These are phyloP conservation scores for Pandion haliaetus DNA, from an alignment of 2,113 vertebrate species.

Conservation along the genomic window DNA sequence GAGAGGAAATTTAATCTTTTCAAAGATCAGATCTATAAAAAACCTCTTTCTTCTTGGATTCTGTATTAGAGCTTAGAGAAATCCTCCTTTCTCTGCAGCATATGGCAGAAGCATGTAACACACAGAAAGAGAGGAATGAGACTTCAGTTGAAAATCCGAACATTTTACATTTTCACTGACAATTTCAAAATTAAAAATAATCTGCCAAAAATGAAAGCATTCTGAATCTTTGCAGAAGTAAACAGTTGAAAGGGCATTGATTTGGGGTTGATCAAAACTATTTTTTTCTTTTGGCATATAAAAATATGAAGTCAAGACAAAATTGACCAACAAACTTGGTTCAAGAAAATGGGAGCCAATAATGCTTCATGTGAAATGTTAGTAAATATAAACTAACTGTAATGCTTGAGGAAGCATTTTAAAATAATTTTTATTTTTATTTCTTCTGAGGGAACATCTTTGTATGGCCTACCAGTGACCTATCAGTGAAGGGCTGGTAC, in stretches of 20 bases:
- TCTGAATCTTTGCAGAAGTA: not conserved
- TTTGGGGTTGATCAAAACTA: not conserved
- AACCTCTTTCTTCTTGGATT: constrained; percentile 44
- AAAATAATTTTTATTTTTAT: not conserved
- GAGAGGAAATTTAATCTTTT: constrained; percentile 60
- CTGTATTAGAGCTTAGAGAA: constrained; percentile 50
- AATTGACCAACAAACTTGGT: not conserved
- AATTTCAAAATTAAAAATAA: not conserved
- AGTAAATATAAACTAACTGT: not conserved
- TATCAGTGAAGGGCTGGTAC: not conserved
- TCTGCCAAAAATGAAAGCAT: not conserved
- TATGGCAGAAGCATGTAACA: constrained; percentile 29
- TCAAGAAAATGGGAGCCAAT: not conserved
- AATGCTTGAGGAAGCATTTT: not conserved
- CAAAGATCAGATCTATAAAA: constrained; percentile 61
- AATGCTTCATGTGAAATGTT: not conserved
- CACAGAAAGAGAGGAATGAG: not conserved
- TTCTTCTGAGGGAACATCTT: not conserved
- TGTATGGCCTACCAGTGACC: not conserved
- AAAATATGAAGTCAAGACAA: not conserved
- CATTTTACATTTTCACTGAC: not conserved
- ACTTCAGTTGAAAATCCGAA: not conserved
- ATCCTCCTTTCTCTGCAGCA: constrained; percentile 43
- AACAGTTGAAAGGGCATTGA: not conserved
- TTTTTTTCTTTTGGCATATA: not conserved